Evolutionary conservation across 2,888 invertebrate genomes (phyloP), one percentile per base, ranked within the genome.

Genomic region (Drosophila setosimentum): DNA sequence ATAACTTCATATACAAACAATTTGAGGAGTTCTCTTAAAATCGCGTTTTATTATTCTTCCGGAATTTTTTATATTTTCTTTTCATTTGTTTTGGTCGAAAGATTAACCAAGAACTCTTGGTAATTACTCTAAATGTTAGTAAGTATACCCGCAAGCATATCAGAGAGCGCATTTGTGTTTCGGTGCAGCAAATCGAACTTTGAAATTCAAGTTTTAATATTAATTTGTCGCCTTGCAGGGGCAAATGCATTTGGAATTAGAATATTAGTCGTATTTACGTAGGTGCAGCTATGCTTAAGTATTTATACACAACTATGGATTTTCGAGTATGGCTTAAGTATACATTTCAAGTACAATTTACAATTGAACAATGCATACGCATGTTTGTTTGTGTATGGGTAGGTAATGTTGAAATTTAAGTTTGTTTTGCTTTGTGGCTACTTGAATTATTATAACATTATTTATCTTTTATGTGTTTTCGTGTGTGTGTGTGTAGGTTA

Each of bases 271-370:
- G 49, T 50, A 42, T 27, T 58, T 57, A 62, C 42, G 33, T 21
- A 32, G 11, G 16, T 27, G 54, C 24, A 11, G 6, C 35, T 37
- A 35, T 7, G 27, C 10, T 49, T 37, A 48, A 57, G 33, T 42
- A 67, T 68, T 68, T 61, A 53, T 54, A 48, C 45, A 63, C 32
- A 53, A 30, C 18, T 42, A 50, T 54, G 57, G 53, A 59, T 66
- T 66, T 61, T 49, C 32, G 37, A 65, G 66, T 30, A 60, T 59
- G 45, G 57, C 27, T 66, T 62, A 48, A 51, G 67, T 70, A 88
- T 73, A 77, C 74, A 86, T 83, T 78, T 70, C 68, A 71, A 87
- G 75, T 78, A 72, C 53, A 83, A 78, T 87, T 89, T 87, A 66
- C 73, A n/a, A n/a, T 59, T 66, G 24, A 58, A 54, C 58, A 73